A percentile compares a stretch with the other conserved stretches of the same genome.
Conservation (phyloP, 2,113 vertebrate species). For the Thymallus thymallus region DNA sequence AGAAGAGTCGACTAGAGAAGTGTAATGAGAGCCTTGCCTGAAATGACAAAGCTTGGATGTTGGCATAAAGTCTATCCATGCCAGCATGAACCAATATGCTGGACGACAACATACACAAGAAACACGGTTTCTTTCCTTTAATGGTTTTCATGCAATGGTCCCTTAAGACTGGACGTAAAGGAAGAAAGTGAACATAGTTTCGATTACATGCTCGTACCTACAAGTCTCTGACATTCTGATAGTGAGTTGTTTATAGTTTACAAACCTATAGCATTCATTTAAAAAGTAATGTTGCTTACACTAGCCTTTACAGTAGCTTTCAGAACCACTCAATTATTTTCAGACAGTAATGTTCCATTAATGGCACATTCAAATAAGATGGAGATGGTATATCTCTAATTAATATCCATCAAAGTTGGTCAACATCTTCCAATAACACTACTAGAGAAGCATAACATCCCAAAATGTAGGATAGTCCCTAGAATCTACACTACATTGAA, state of each 20-base stretch:
- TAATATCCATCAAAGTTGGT: not conserved
- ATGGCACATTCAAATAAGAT: not conserved
- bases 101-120: not conserved
- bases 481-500: not conserved
- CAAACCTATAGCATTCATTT: too few relatives aligned
- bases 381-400: not conserved
- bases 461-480: not conserved
- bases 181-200: not conserved
- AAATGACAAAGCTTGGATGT: not conserved
- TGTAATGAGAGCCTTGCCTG: not conserved
- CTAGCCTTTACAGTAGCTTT: not conserved
- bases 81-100: constrained; percentile 26
- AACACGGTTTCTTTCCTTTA: not conserved
- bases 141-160: not conserved
- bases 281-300: not conserved
- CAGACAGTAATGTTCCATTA: not conserved
- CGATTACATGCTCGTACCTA: too few relatives aligned
- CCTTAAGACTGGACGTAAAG: not conserved
- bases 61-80: constrained; percentile 29
- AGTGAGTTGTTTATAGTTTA: not conserved
- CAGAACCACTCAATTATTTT: not conserved
- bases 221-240: not conserved
- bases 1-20: not conserved
- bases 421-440: not conserved
- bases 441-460: not conserved